Evolutionary conservation across 1,140 invertebrate species (phyloP).

Genomic region (Oryctes rhinoceros): DNA sequence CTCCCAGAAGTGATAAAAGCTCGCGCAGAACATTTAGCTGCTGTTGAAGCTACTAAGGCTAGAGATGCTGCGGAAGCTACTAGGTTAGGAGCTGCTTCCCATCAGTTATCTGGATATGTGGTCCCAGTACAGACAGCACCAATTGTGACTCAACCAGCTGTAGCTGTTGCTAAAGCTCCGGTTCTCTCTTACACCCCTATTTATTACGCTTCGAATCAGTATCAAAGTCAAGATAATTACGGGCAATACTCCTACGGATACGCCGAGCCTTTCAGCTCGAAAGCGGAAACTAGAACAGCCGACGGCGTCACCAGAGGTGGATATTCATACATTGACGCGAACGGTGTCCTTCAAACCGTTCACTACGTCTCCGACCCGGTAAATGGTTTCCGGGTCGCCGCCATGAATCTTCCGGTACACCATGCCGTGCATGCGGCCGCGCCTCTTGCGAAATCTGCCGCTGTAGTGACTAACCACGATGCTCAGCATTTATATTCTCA

Average conservation of each 20-base stretch:
- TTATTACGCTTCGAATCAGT: slow-evolving; percentile 56
- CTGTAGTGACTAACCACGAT: slow-evolving; percentile 23
- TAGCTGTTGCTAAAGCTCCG: slow-evolving; percentile 30
- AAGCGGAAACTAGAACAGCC: slow-evolving; percentile 70
- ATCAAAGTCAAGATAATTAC: slow-evolving; percentile 68
- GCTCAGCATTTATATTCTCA: slow-evolving; percentile 29
- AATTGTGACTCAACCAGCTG: slow-evolving; percentile 34
- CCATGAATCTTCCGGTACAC: slow-evolving; percentile 69
- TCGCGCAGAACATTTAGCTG: slow-evolving; percentile 55
- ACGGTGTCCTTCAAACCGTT: slow-evolving; percentile 72
- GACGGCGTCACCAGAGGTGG: slow-evolving; percentile 74
- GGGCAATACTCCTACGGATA: slow-evolving; percentile 75
- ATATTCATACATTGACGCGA: slow-evolving; percentile 76
- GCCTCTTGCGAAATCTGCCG: slow-evolving; percentile 20
- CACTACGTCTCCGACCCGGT: slow-evolving; percentile 72
- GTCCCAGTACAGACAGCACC: slow-evolving; percentile 48
- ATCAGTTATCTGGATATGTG: slow-evolving; percentile 30
- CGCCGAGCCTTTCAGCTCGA: slow-evolving; percentile 70
- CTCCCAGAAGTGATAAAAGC: slow-evolving; percentile 56
- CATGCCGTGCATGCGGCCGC: slow-evolving; percentile 7
- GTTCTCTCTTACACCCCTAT: slow-evolving; percentile 48
- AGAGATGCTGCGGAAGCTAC: slow-evolving; percentile 46
- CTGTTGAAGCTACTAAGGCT: slow-evolving; percentile 50
- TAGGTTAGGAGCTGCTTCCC: slow-evolving; percentile 49
- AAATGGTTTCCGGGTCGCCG: slow-evolving; percentile 72